Evolutionary conservation across 2,888 invertebrate genomes (phyloP).

Genomic region (Caenorhabditis angaria): DNA sequence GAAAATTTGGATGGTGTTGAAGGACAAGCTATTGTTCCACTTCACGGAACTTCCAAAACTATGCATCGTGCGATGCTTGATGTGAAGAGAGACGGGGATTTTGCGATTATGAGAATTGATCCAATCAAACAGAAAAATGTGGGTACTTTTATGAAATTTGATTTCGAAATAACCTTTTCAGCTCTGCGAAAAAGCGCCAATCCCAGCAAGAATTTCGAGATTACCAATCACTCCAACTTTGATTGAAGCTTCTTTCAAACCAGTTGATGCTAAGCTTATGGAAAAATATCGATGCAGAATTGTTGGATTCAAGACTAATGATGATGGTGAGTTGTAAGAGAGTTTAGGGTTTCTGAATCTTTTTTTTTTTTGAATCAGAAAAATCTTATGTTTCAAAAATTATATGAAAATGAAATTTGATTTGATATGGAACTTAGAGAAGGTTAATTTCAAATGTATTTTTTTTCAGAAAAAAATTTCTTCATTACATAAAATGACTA

Average conservation of each 20-base stretch:
- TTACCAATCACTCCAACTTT: constrained; percentile 36
- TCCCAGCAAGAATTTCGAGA: constrained; percentile 24
- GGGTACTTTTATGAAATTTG: neutral
- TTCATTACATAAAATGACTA: no score
- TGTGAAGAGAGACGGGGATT: constrained; percentile 16
- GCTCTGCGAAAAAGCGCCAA: constrained; percentile 29
- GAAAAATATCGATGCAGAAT: constrained; percentile 25
- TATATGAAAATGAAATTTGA: no score
- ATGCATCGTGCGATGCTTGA: constrained; percentile 34
- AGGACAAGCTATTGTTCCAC: constrained; percentile 22
- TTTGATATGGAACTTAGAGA: no score
- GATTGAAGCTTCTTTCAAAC: constrained; percentile 18
- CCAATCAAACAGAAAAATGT: constrained; percentile 14
- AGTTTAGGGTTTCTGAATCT: no score
- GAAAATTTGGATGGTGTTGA: neutral
- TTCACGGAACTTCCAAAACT: constrained; percentile 5
- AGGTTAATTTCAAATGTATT: no score
- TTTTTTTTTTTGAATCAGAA: no score
- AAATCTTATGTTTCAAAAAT: no score
- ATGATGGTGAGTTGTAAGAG: constrained; percentile 29
- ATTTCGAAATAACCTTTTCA: neutral
- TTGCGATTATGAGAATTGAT: constrained; percentile 38
- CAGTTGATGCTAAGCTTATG: constrained; percentile 16
- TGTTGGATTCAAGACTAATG: constrained; percentile 35
- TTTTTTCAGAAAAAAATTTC: no score